Evolutionary conservation across 2,888 invertebrate species (phyloP).

Genomic region (Drosophila neotestacea): DNA sequence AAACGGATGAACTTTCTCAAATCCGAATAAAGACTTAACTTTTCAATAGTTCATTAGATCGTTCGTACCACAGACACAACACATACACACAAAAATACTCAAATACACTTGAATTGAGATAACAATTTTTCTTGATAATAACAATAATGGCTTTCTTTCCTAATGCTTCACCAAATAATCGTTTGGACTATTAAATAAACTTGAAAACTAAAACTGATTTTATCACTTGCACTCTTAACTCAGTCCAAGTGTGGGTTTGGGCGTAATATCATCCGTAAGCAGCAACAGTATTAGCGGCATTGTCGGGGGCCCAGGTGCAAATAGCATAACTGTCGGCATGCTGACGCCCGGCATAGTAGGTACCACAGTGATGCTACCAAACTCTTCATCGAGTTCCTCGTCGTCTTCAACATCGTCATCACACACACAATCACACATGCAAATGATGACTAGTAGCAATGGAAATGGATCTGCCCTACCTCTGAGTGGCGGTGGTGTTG

Average conservation of each 20-base stretch:
- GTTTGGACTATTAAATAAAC: conserved; percentile 29
- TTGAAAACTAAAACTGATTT: conserved; percentile 1
- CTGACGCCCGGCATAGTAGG: conserved; percentile 83
- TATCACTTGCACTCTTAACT: conserved; percentile 5
- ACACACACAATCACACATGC: conserved; percentile 82
- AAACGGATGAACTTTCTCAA: neutral
- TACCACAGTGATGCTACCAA: conserved; percentile 82
- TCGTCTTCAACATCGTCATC: conserved; percentile 83
- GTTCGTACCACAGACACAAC: neutral
- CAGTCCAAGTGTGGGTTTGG: conserved; percentile 72
- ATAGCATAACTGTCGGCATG: conserved; percentile 70
- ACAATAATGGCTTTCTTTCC: conserved; percentile 21
- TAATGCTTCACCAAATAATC: conserved; percentile 42
- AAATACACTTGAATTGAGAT: neutral
- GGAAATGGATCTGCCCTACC: conserved; percentile 56
- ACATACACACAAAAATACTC: conserved; percentile 2
- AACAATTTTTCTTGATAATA: neutral
- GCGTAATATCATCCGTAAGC: conserved; percentile 53
- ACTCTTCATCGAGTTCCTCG: conserved; percentile 83
- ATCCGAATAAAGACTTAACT: neutral
- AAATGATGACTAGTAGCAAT: conserved; percentile 70
- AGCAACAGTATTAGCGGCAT: conserved; percentile 54
- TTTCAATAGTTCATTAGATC: neutral
- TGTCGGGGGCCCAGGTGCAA: conserved; percentile 55
- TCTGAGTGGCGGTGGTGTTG: conserved; percentile 56